Base-by-base conservation (phyloP, 2,797 vertebrate genomes). In the Okamejei kenojei region DNA sequence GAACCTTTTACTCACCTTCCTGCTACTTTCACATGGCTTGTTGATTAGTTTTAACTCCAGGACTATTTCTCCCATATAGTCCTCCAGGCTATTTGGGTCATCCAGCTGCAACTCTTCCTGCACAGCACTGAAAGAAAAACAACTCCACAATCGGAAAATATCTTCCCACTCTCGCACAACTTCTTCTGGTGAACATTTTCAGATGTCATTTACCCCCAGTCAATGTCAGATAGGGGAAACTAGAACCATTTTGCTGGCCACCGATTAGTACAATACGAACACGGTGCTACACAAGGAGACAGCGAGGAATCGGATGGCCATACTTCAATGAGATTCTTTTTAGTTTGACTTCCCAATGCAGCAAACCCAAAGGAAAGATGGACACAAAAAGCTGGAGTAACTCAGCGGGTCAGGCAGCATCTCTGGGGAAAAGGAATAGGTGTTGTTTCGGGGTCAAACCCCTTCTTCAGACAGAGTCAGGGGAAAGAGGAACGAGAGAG, bases 31-130 rank as follows among this genome's bases (percentile, higher is more conserved):
- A 93, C 97, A 97, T 88, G 98, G 97, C 95, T 98, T 97, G 82
- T 97, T 96, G 94, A 97, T 96, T 71, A 99, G 95, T 94, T 96
- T 97, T 94, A 98, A 93, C 15, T 98, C 98, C 94, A 99, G 95
- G 45, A 97, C 63, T 93, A 99, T 97, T 93, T 97, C 96, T 68
- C 99, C 99, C 98, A 99, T 98, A 95, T 99, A 97, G 7, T 97
- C 95, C 95, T 99, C 98, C 94, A 97, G 97, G 95, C 98, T 99
- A 96, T 98, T 98, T 13, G 97, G 97, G 95, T 99, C 98, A 94
- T 97, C 95, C 88, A 99, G 95, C 94, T 68, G 95, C 95, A 99
- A 95, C 94, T 97, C 95, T 94, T 96, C 96, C 94, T 98, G 97
- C 73, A 95, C 95, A 11, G 96, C 97, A 95, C 98, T 99, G 94